Evolutionary conservation across 2,113 vertebrate genomes (phyloP).

Genomic region (Cheirogaleus medius): DNA sequence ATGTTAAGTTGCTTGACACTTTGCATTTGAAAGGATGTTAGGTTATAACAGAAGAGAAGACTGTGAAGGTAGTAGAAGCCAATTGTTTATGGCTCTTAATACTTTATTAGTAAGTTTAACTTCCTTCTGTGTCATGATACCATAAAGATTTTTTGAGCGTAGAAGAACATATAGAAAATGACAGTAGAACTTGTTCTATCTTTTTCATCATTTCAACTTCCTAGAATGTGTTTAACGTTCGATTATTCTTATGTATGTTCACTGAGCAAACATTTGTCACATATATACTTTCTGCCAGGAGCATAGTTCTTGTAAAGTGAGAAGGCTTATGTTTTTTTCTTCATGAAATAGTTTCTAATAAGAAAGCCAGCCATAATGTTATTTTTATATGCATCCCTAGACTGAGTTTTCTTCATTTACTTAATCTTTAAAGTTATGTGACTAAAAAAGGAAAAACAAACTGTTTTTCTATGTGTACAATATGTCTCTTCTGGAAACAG

Average conservation of each 20-base stretch:
- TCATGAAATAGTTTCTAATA: not conserved
- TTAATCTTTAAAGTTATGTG: not conserved
- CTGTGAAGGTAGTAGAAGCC: not conserved
- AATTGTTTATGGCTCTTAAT: constrained; percentile 8
- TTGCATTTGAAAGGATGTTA: not conserved
- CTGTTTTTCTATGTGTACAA: not conserved
- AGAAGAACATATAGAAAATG: not conserved
- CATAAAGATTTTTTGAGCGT: not conserved
- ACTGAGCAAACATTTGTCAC: constrained; percentile 17
- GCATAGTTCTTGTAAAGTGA: not conserved
- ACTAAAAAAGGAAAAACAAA: not conserved
- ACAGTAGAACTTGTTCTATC: not conserved
- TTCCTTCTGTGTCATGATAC: not conserved
- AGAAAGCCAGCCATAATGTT: not conserved
- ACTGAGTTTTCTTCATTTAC: not conserved
- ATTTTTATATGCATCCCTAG: not conserved
- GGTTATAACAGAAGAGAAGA: not conserved
- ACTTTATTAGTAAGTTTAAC: not conserved
- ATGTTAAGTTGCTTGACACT: not conserved
- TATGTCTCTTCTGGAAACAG: not conserved
- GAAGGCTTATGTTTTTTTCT: not conserved
- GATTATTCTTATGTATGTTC: not conserved
- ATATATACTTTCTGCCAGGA: not conserved
- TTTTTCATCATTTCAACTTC: not conserved
- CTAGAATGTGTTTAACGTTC: not conserved